Conservation (phyloP, 2,797 vertebrate species). For the Mormyrops attenuatus region DNA sequence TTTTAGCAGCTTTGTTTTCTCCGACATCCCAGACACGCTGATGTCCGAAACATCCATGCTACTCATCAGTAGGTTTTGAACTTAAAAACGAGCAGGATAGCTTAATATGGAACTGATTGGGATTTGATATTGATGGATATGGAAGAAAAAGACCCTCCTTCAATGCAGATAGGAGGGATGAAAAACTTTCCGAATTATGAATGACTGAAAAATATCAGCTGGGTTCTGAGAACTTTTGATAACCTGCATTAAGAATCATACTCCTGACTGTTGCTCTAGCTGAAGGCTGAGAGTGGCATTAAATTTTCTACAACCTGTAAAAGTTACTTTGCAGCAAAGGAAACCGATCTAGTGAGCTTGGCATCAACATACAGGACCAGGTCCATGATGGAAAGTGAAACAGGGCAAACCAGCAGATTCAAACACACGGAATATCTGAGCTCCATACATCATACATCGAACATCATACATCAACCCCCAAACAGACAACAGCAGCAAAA, state of each 20-base stretch:
- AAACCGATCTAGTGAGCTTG: neutral
- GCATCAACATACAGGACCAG: neutral
- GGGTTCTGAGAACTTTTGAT: neutral
- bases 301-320: neutral
- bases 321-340: neutral
- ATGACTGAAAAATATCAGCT: neutral
- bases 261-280: neutral
- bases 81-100: neutral
- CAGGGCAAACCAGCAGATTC: neutral
- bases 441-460: neutral
- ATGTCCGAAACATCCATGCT: neutral
- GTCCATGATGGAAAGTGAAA: neutral
- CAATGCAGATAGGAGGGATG: neutral
- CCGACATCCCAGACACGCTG: neutral
- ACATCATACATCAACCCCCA: neutral
- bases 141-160: neutral
- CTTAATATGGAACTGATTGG: constrained; percentile 9
- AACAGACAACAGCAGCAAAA: neutral
- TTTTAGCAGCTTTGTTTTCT: neutral
- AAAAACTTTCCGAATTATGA: constrained; percentile 3
- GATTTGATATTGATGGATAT: neutral
- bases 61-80: neutral
- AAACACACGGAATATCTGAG: neutral
- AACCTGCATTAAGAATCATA: neutral
- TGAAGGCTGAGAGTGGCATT: neutral